phyloP scores from a whole-genome alignment of 2,888 invertebrate genomes.

The Hermodice carunculata region DNA sequence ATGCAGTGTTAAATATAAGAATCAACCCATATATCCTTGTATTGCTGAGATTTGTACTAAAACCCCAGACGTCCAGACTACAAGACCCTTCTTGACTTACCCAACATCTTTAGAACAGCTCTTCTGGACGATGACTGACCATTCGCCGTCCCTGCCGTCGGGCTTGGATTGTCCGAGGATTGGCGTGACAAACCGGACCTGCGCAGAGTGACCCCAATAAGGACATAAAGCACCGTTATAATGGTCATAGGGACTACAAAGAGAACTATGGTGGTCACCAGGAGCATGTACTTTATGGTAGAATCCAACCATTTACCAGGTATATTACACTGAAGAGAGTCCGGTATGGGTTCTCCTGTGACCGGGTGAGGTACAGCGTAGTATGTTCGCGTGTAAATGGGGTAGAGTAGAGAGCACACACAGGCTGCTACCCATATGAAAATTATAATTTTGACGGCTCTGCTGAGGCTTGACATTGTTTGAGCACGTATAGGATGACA shows the following conservation, averaged over 20 bases:
- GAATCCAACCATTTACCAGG: slow-evolving; percentile 46
- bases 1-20: too few relatives aligned
- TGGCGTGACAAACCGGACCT: slow-evolving; percentile 45
- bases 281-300: slow-evolving; percentile 74
- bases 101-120: slow-evolving; percentile 60
- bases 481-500: slow-evolving; percentile 89
- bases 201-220: slow-evolving; percentile 58
- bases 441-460: slow-evolving; percentile 85
- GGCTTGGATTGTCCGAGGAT: background rate
- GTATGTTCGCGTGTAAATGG: slow-evolving; percentile 56
- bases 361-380: slow-evolving; percentile 47
- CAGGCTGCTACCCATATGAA: slow-evolving; percentile 84
- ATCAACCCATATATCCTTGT: too few relatives aligned
- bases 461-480: slow-evolving; percentile 84
- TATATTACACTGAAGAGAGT: slow-evolving; percentile 62
- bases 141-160: background rate
- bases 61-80: too few relatives aligned
- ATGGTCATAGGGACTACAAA: slow-evolving; percentile 82
- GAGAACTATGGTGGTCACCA: slow-evolving; percentile 85
- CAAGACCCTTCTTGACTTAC: too few relatives aligned
- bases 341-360: slow-evolving; percentile 45
- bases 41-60: too few relatives aligned
- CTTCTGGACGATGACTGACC: slow-evolving; percentile 39
- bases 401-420: slow-evolving; percentile 75
- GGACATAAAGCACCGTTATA: slow-evolving; percentile 81